A percentile compares a stretch with the other conserved stretches of the same genome.
Evolutionary conservation across 2,888 invertebrate species (phyloP).

Genomic region (Cerastis leucographa): DNA sequence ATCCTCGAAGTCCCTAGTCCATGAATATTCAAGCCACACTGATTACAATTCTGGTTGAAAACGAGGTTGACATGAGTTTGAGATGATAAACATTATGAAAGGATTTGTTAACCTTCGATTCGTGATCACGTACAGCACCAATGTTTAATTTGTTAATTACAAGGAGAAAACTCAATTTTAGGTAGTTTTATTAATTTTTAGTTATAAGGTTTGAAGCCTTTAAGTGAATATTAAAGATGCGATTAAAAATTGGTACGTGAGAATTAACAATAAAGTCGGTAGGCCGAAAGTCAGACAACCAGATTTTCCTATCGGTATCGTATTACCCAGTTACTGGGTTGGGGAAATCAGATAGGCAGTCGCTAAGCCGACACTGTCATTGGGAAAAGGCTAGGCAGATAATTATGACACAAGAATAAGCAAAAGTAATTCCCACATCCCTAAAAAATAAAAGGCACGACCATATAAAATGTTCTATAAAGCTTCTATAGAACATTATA

Average conservation of each 20-base stretch:
- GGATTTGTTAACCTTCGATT: constrained; percentile 56
- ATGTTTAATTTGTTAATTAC: constrained; percentile 32
- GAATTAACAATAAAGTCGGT: too few species aligned
- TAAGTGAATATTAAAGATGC: neutral
- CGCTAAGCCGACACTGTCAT: neutral
- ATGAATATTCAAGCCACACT: constrained; percentile 71
- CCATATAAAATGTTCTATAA: neutral
- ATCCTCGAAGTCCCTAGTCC: constrained; percentile 37
- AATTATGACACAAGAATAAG: neutral
- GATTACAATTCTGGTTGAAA: constrained; percentile 71
- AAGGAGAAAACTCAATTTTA: neutral
- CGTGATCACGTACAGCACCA: constrained; percentile 55
- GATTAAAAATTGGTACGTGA: neutral
- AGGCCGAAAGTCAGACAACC: neutral
- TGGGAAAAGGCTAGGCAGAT: neutral
- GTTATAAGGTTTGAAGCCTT: neutral
- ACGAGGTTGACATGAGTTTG: constrained; percentile 71
- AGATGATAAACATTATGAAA: constrained; percentile 54
- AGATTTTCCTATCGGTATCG: neutral
- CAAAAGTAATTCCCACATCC: neutral
- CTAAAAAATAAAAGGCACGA: neutral
- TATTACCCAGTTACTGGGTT: neutral
- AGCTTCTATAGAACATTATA: neutral
- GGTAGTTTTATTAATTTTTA: constrained; percentile 19
- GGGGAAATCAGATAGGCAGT: neutral